Percentiles rank a stretch among this genome's conserved stretches.
These are phyloP conservation scores for Drosophila funebris DNA, from an alignment of 1,140 invertebrate species.

Conservation along the genomic window DNA sequence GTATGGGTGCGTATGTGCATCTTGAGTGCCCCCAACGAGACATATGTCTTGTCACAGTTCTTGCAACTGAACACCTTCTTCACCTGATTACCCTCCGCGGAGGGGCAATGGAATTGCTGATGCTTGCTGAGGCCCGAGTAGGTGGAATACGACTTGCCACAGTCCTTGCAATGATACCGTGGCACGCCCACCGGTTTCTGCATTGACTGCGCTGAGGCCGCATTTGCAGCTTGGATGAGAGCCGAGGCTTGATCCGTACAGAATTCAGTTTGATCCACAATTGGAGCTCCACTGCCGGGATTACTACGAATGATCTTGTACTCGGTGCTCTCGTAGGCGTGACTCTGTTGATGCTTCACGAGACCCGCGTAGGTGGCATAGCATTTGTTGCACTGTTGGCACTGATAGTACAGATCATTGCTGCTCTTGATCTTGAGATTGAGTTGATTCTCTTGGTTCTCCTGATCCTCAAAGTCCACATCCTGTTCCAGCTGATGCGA, in stretches of 20 bases:
- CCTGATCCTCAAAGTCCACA: conserved; percentile 14
- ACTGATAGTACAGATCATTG: conserved; percentile 82
- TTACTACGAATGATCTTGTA: conserved; percentile 81
- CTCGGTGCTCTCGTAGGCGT: conserved; percentile 88
- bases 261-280: conserved; percentile 74
- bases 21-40: conserved; percentile 96
- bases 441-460: conserved; percentile 47
- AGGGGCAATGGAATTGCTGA: conserved; percentile 97
- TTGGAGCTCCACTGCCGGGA: conserved; percentile 48
- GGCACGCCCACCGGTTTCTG: conserved; percentile 84
- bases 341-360: conserved; percentile 97
- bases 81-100: conserved; percentile 90
- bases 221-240: conserved; percentile 73
- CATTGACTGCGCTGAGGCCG: conserved; percentile 73
- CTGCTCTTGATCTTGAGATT: conserved; percentile 72
- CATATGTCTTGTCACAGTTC: conserved; percentile 97
- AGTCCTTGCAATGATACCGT: conserved; percentile 94
- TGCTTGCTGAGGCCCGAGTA: conserved; percentile 98
- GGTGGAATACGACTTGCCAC: conserved; percentile 97
- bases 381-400: conserved; percentile 92
- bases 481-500: conserved; percentile 6
- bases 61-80: conserved; percentile 98
- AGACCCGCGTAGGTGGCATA: conserved; percentile 98
- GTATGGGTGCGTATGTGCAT: conserved; percentile 99
- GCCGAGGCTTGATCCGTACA: conserved; percentile 76